These are phyloP conservation scores for Nomada ferruginata DNA, from an alignment of 2,888 invertebrate species.

Conservation along the genomic window DNA sequence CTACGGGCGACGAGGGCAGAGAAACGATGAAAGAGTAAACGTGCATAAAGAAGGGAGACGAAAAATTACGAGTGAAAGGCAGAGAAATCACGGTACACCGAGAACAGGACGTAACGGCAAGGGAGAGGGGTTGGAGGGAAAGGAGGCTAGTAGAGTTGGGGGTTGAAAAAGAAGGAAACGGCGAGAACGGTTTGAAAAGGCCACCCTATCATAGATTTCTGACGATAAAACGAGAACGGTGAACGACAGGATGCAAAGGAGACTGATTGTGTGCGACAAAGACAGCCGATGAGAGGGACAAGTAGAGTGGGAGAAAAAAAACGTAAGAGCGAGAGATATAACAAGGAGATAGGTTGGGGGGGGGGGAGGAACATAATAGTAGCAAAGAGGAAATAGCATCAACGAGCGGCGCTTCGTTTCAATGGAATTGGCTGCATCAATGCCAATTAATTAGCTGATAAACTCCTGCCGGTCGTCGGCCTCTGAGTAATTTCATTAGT, in stretches of 20 bases:
- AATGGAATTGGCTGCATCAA: constrained; percentile 77
- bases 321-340: neutral
- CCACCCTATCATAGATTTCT: constrained; percentile 36
- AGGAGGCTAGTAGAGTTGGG: neutral
- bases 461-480: constrained; percentile 64
- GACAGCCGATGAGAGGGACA: neutral
- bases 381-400: constrained; percentile 54
- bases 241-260: constrained; percentile 14
- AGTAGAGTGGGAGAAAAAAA: neutral
- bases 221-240: constrained; percentile 22
- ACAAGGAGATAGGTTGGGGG: neutral
- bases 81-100: neutral
- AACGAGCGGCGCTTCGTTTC: constrained; percentile 66
- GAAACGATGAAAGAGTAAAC: neutral
- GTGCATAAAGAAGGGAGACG: neutral
- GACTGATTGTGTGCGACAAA: constrained; percentile 4
- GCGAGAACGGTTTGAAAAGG: constrained; percentile 24
- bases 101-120: neutral
- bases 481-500: constrained; percentile 73
- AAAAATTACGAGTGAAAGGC: constrained; percentile 1
- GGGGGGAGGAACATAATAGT: constrained; percentile 15
- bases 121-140: neutral
- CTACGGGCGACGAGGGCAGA: neutral
- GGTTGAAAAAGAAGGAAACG: constrained; percentile 22
- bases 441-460: constrained; percentile 78